A percentile compares a stretch with the other conserved stretches of the same genome.
phyloP scores from a whole-genome alignment of 2,888 invertebrate genomes.

The Nasonia oneida region DNA sequence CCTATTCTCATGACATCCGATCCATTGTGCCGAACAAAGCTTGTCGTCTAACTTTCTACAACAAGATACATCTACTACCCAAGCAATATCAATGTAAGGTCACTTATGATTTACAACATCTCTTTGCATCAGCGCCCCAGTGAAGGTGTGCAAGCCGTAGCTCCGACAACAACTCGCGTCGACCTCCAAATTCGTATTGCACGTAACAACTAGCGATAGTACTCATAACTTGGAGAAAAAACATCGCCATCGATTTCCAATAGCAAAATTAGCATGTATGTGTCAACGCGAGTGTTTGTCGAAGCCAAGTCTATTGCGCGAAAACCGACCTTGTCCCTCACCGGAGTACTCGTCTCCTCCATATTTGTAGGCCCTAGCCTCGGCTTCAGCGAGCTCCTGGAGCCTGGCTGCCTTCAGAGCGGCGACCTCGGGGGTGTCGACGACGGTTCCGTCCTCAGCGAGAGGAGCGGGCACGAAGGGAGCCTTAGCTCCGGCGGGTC shows the following conservation, averaged over 20 bases:
- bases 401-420: slow-evolving; percentile 76
- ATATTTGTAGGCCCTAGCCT: slow-evolving; percentile 76
- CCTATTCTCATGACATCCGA: background rate
- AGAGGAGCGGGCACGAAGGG: slow-evolving; percentile 76
- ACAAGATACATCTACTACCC: background rate
- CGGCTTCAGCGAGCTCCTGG: slow-evolving; percentile 76
- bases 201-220: background rate
- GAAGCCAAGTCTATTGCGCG: background rate
- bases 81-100: slow-evolving; percentile 23
- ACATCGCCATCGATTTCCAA: background rate
- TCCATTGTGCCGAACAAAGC: background rate
- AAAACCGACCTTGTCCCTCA: slow-evolving; percentile 68
- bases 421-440: slow-evolving; percentile 78
- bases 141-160: background rate
- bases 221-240: background rate
- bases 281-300: no score
- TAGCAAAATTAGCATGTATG: no score
- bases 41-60: background rate
- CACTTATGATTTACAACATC: slow-evolving; percentile 40
- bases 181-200: background rate
- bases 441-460: slow-evolving; percentile 76
- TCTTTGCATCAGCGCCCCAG: slow-evolving; percentile 15
- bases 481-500: slow-evolving; percentile 64
- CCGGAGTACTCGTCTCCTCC: slow-evolving; percentile 69
- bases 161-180: background rate